These are phyloP conservation scores for Australoheros facetus DNA, from an alignment of 2,797 vertebrate genomes.

Conservation along the genomic window DNA sequence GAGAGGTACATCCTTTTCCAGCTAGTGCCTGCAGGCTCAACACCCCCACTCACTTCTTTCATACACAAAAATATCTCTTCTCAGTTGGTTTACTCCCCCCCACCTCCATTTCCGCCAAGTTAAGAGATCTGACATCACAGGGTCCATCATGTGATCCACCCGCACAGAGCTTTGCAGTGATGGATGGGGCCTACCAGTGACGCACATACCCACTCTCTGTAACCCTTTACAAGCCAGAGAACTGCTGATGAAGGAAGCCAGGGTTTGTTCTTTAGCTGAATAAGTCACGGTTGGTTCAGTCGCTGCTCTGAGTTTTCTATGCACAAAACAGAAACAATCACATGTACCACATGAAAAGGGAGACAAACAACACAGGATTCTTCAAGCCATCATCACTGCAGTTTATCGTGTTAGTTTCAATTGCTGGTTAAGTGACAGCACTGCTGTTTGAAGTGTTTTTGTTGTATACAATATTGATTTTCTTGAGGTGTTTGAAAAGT, in stretches of 20 bases:
- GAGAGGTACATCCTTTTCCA: slow-evolving; percentile 35
- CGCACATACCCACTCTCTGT: slow-evolving; percentile 61
- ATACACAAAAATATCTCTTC: slow-evolving; percentile 56
- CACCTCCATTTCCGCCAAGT: slow-evolving; percentile 63
- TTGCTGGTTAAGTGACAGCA: background rate
- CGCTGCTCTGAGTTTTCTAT: background rate
- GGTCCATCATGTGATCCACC: slow-evolving; percentile 68
- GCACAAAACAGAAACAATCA: background rate
- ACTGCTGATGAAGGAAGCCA: background rate
- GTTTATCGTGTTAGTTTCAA: accelerated
- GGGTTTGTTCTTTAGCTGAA: background rate
- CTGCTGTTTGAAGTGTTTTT: background rate
- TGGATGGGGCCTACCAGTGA: slow-evolving; percentile 73
- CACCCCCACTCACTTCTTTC: slow-evolving; percentile 37
- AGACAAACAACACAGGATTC: background rate
- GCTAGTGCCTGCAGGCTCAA: slow-evolving; percentile 32
- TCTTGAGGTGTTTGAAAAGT: background rate
- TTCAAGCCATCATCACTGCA: background rate
- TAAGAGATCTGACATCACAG: slow-evolving; percentile 70
- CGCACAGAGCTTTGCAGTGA: slow-evolving; percentile 56
- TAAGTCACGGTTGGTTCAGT: background rate
- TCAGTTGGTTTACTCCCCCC: slow-evolving; percentile 47
- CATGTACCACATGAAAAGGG: background rate
- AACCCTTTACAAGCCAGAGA: slow-evolving; percentile 56
- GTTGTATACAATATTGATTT: background rate